These are phyloP conservation scores for Scaptomyza hsui DNA, from an alignment of 1,140 invertebrate species.

Conservation along the genomic window DNA sequence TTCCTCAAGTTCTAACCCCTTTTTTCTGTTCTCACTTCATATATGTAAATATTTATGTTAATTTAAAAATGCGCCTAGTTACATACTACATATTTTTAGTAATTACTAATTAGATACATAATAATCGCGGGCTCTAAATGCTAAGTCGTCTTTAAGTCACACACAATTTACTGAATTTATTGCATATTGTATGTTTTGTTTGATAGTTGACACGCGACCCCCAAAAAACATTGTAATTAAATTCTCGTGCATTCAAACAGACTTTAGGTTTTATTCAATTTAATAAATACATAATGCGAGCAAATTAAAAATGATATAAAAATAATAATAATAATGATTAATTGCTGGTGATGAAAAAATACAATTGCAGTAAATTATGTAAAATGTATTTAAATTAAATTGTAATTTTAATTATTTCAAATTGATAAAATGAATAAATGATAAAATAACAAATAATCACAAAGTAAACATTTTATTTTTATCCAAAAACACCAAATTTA, in stretches of 20 bases:
- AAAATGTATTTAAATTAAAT: constrained; percentile 81
- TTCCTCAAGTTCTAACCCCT: constrained; percentile 2
- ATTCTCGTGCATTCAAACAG: constrained; percentile 64
- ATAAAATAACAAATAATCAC: constrained; percentile 46
- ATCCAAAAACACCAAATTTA: not conserved
- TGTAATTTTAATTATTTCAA: constrained; percentile 82
- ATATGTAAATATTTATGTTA: constrained; percentile 78
- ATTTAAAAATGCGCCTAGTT: constrained; percentile 52
- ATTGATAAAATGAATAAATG: constrained; percentile 79
- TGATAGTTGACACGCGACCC: constrained; percentile 37
- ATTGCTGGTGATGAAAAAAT: constrained; percentile 56
- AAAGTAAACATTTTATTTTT: not conserved
- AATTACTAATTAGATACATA: constrained; percentile 21
- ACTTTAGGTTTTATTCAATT: constrained; percentile 54
- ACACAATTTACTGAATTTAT: constrained; percentile 74
- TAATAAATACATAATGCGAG: constrained; percentile 47
- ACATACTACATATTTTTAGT: constrained; percentile 28
- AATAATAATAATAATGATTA: not conserved
- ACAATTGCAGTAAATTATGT: constrained; percentile 72
- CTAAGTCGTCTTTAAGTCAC: constrained; percentile 57
- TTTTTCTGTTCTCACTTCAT: constrained; percentile 52
- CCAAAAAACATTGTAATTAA: constrained; percentile 61
- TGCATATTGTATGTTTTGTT: constrained; percentile 75
- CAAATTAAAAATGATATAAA: constrained; percentile 16
- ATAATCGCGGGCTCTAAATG: constrained; percentile 41